Base-by-base conservation (phyloP, 1,140 invertebrate genomes). In the Physella acuta region DNA sequence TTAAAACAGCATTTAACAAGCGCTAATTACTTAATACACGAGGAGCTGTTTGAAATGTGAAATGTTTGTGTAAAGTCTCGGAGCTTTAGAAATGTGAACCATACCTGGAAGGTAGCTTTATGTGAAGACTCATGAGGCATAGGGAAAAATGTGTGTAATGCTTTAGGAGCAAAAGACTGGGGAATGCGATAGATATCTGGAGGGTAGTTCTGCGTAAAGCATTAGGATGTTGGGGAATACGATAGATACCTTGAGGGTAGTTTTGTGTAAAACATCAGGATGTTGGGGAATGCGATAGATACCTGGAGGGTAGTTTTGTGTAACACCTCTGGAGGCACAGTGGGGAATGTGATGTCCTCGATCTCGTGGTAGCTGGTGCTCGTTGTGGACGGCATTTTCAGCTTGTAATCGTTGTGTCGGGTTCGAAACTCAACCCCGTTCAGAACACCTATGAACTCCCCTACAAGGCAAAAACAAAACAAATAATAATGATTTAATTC, bases 371-470 rank as follows among this genome's bases (percentile, higher is more conserved):
- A 80, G 1, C 33, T 51, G 2, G 69, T 69, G 11, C 24, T 64
- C 11, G 24, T 71, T 17, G 17, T 71, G 58, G 68, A 68, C 0
- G 81, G 79, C 76, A 76, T 79, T 24, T 33, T 44, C 3, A 80
- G 70, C 62, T 74, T 73, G 68, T 81, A 82, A 71, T 82, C 81
- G 63, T 82, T 82, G 63, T 82, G 80, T 14, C 80, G 69, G 0
- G 81, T 82, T 39, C 79, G 68, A 72, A 82, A 81, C 39, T 81
- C 76, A 2, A 80, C 75, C 0, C 81, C 81, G 71, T 82, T 82
- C 16, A 82, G 51, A 0, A 78, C 77, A 1, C 53, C 77, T 11
- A 68, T 71, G 1, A 81, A 56, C 58, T 81, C 80, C 3, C 81
- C 79, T 68, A 80, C 3, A 33, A 51, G 63, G n/a, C n/a, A n/a